Evolutionary conservation across 2,113 vertebrate species (phyloP).

Genomic region (Periophthalmodon schlosseri): DNA sequence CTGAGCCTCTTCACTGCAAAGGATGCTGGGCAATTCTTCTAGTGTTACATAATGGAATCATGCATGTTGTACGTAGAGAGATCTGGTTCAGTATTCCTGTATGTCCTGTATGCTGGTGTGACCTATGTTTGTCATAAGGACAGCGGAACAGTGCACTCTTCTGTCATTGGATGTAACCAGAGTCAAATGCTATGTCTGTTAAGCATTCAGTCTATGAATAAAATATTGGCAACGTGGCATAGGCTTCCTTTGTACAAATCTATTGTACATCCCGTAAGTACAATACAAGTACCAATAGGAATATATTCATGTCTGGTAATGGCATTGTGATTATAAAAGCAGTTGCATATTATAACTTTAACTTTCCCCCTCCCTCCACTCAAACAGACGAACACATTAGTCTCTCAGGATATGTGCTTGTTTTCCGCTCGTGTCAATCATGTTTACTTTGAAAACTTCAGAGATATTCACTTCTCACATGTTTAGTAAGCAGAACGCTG

Average conservation of each 20-base stretch:
- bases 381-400: no score
- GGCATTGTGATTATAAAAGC: neutral
- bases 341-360: no score
- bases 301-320: neutral
- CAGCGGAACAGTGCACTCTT: neutral
- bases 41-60: slow-evolving; percentile 34
- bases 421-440: no score
- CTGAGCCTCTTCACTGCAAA: slow-evolving; percentile 6
- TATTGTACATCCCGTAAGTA: neutral
- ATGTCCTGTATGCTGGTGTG: neutral
- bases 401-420: no score
- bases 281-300: no score
- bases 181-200: neutral
- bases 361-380: no score
- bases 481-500: no score
- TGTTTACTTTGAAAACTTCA: no score
- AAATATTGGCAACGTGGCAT: neutral
- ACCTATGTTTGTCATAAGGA: neutral
- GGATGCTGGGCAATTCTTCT: neutral
- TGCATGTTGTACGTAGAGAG: neutral
- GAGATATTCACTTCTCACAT: no score
- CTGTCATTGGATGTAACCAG: neutral
- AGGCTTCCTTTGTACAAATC: neutral
- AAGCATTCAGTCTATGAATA: neutral
- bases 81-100: neutral